phyloP scores from a whole-genome alignment of 2,888 invertebrate genomes.

The Gandaritis pyraliata region DNA sequence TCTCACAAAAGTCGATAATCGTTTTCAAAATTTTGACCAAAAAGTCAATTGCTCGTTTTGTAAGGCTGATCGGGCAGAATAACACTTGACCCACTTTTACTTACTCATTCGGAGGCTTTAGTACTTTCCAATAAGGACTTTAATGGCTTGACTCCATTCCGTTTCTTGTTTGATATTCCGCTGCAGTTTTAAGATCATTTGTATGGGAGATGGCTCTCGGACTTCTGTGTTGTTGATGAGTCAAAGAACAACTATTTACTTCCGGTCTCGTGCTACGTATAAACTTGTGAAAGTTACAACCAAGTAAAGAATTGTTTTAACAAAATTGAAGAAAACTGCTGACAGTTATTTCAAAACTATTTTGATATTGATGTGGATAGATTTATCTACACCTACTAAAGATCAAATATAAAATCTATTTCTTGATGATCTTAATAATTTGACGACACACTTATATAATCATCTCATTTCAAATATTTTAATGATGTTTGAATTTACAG shows the following conservation, averaged over 20 bases:
- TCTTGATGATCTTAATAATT: too few relatives aligned
- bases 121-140: conserved; percentile 41
- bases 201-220: conserved; percentile 39
- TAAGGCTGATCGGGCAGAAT: conserved; percentile 26
- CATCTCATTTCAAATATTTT: too few relatives aligned
- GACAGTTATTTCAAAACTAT: too few relatives aligned
- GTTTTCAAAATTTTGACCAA: background rate
- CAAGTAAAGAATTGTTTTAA: background rate
- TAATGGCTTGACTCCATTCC: conserved; percentile 32
- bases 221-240: conserved; percentile 30
- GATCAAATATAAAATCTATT: too few relatives aligned
- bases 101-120: conserved; percentile 20
- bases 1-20: too few relatives aligned
- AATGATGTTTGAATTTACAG: too few relatives aligned
- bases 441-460: too few relatives aligned
- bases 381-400: too few relatives aligned
- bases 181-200: conserved; percentile 36
- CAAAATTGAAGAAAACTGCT: too few relatives aligned
- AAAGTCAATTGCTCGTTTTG: conserved; percentile 26
- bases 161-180: conserved; percentile 35
- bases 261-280: conserved; percentile 23
- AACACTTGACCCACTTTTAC: conserved; percentile 26
- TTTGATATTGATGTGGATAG: too few relatives aligned
- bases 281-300: background rate
- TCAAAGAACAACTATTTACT: conserved; percentile 32